Conservation (phyloP, 2,113 vertebrate genomes). For the Eupsittula cactorum region DNA sequence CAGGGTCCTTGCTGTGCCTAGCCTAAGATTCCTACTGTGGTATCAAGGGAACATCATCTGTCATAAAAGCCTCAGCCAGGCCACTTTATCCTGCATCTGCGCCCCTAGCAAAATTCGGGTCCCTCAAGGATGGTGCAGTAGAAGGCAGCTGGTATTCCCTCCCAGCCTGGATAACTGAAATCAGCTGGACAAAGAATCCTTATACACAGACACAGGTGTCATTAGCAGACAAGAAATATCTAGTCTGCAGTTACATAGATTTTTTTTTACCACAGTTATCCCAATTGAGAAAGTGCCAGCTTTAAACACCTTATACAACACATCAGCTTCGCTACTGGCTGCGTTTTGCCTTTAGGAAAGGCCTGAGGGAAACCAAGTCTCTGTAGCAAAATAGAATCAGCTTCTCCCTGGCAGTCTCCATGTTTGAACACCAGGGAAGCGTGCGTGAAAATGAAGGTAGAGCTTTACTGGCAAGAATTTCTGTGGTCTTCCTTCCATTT, state of each 20-base stretch:
- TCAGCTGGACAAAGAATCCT: background rate
- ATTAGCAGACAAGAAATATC: background rate
- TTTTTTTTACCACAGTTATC: background rate
- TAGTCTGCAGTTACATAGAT: background rate
- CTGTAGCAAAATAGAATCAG: background rate
- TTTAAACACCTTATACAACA: background rate
- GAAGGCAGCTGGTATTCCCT: background rate
- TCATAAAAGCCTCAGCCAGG: background rate
- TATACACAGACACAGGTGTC: background rate
- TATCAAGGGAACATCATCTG: background rate
- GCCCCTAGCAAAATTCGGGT: background rate
- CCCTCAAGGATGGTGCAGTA: background rate
- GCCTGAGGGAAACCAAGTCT: background rate
- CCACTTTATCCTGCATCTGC: background rate
- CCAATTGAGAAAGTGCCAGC: background rate
- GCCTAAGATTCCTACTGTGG: background rate
- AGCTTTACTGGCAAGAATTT: background rate
- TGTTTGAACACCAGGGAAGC: fast-evolving
- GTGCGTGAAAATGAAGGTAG: background rate
- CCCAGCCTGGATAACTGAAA: background rate
- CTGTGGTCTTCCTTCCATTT: background rate
- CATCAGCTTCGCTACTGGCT: background rate
- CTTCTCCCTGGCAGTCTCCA: background rate
- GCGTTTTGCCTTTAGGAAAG: background rate
- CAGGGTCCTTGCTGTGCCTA: background rate